These are phyloP conservation scores for Vicugna pacos DNA, from an alignment of 2,113 vertebrate species.

Conservation along the genomic window DNA sequence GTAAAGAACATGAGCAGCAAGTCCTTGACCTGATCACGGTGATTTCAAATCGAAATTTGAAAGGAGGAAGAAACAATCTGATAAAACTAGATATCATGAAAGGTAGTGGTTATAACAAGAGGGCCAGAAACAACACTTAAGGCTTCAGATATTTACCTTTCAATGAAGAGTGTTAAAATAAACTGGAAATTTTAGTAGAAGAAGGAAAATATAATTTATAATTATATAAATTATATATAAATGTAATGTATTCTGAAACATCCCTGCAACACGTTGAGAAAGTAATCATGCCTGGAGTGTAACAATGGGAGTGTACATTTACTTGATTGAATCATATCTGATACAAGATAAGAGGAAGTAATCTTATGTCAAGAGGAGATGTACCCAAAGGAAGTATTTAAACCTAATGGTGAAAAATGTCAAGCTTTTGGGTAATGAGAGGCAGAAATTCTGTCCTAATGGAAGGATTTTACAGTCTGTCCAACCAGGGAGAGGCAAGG, in stretches of 20 bases:
- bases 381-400: not conserved
- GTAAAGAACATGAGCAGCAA: not conserved
- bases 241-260: constrained; percentile 16
- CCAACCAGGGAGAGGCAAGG: not conserved
- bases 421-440: not conserved
- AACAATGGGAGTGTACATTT: not conserved
- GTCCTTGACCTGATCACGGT: constrained; percentile 30
- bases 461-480: not conserved
- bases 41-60: constrained; percentile 45
- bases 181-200: constrained; percentile 27
- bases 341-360: not conserved
- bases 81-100: not conserved
- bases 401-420: not conserved
- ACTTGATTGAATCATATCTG: not conserved
- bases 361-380: not conserved
- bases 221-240: not conserved
- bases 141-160: not conserved
- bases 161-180: not conserved
- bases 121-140: not conserved
- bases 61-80: not conserved
- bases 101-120: not conserved
- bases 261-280: not conserved
- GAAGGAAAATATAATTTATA: constrained; percentile 1
- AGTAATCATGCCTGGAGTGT: not conserved
- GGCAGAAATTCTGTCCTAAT: not conserved